A percentile compares a stretch with the other conserved stretches of the same genome.
phyloP scores from a whole-genome alignment of 2,888 invertebrate species.

The Dorcus hopei region DNA sequence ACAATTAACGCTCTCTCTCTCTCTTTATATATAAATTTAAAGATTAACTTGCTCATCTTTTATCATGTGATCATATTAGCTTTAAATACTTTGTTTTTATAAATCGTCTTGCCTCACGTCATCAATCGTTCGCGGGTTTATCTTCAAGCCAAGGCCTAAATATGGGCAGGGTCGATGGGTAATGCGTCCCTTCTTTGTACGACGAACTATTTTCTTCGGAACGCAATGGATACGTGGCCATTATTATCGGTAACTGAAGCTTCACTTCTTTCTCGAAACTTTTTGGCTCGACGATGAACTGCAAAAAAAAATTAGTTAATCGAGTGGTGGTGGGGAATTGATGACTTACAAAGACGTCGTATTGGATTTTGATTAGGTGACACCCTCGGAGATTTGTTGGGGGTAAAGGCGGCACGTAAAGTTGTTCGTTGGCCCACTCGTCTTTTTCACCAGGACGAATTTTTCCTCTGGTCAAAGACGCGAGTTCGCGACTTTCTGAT shows the following conservation, averaged over 20 bases:
- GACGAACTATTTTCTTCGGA: conserved; percentile 62
- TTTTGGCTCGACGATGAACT: conserved; percentile 87
- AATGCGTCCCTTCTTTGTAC: conserved; percentile 82
- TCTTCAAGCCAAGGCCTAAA: conserved; percentile 88
- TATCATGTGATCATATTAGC: too few species aligned
- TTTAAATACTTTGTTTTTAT: background rate
- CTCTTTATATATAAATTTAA: too few species aligned
- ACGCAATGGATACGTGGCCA: conserved; percentile 87
- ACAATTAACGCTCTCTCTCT: too few species aligned
- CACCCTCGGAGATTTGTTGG: conserved; percentile 93
- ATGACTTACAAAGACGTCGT: conserved; percentile 83
- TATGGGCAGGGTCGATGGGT: conserved; percentile 87
- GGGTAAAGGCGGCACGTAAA: conserved; percentile 90
- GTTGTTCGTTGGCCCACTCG: conserved; percentile 82
- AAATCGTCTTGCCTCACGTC: background rate
- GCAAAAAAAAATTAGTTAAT: conserved; percentile 5
- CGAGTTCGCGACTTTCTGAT: conserved; percentile 81
- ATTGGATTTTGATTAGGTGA: conserved; percentile 88
- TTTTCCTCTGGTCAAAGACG: conserved; percentile 74
- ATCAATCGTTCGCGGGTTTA: conserved; percentile 50
- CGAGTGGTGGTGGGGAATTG: background rate
- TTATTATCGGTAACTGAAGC: conserved; percentile 84
- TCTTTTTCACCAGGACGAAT: conserved; percentile 77
- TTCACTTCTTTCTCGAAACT: conserved; percentile 90
- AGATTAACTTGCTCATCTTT: too few species aligned